phyloP scores from a whole-genome alignment of 2,797 vertebrate species.

The Gadopsis bispinosus region DNA sequence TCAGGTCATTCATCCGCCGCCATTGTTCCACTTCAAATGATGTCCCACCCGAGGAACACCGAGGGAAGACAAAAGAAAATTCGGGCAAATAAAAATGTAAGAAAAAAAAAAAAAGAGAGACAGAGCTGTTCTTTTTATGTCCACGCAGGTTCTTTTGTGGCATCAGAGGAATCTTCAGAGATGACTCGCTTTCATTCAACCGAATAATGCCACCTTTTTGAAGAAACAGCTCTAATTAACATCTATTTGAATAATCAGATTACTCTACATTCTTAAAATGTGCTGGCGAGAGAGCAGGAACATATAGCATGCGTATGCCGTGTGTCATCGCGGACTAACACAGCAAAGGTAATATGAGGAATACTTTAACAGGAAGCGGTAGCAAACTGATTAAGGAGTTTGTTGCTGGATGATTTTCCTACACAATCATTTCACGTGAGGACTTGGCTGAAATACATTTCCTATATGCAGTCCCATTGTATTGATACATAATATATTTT shows the following conservation, averaged over 20 bases:
- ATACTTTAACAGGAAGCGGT: constrained; percentile 12
- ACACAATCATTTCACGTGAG: neutral
- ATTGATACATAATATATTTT: neutral
- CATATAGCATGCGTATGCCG: constrained; percentile 25
- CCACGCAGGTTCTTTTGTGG: constrained; percentile 58
- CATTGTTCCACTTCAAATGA: constrained; percentile 75
- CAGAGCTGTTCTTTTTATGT: constrained; percentile 64
- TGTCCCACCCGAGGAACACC: constrained; percentile 62
- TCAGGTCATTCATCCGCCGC: constrained; percentile 69
- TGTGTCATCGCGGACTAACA: constrained; percentile 46
- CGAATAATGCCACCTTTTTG: constrained; percentile 60
- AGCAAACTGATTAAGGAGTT: constrained; percentile 52
- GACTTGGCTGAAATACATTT: neutral
- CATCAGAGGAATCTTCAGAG: constrained; percentile 56
- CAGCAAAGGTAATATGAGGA: constrained; percentile 39
- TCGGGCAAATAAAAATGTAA: constrained; percentile 60
- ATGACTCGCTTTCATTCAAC: constrained; percentile 56
- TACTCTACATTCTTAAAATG: constrained; percentile 50
- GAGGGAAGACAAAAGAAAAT: constrained; percentile 60
- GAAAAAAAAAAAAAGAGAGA: constrained; percentile 40
- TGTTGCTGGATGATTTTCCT: constrained; percentile 15
- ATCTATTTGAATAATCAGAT: constrained; percentile 82
- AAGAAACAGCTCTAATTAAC: constrained; percentile 75
- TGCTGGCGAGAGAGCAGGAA: constrained; percentile 36
- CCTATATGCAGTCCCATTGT: neutral